Evolutionary conservation across 2,113 vertebrate species (phyloP).

Genomic region (Petrocephalus zakoni): DNA sequence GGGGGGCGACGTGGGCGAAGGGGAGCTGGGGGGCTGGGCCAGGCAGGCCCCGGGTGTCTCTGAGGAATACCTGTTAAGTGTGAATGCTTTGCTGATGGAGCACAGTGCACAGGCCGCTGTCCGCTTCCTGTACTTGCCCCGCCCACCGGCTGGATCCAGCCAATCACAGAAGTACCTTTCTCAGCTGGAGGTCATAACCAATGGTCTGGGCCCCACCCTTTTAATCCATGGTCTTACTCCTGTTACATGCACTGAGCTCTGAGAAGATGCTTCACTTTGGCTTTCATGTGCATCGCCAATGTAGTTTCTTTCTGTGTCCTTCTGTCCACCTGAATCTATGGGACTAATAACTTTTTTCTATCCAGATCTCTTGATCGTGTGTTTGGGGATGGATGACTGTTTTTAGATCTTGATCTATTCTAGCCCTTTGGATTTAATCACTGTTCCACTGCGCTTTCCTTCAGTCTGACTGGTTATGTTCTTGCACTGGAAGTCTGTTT

Average conservation of each 20-base stretch:
- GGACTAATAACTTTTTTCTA: not conserved
- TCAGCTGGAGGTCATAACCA: slow-evolving; percentile 69
- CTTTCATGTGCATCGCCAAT: not conserved
- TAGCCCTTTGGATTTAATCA: not conserved
- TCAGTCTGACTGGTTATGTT: not conserved
- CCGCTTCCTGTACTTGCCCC: slow-evolving; percentile 72
- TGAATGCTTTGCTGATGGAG: slow-evolving; percentile 46
- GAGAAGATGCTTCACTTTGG: slow-evolving; percentile 35
- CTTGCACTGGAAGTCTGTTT: not conserved
- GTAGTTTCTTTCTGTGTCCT: not conserved
- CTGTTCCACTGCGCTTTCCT: not conserved
- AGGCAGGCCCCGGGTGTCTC: slow-evolving; percentile 30
- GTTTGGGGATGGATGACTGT: not conserved
- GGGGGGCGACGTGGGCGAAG: not conserved
- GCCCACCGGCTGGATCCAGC: slow-evolving; percentile 63
- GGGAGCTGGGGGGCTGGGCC: slow-evolving; percentile 10
- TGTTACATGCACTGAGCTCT: slow-evolving; percentile 85
- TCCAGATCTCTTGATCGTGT: not conserved
- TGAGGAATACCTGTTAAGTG: slow-evolving; percentile 45
- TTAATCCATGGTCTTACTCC: slow-evolving; percentile 80
- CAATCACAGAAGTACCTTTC: slow-evolving; percentile 65
- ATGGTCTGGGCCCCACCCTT: slow-evolving; percentile 71
- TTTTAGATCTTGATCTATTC: not conserved
- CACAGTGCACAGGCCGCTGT: slow-evolving; percentile 55
- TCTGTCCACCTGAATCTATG: not conserved